Evolutionary conservation across 2,113 vertebrate species (phyloP), one percentile per base, ranked within the genome.

Genomic region (Halichoerus grypus): DNA sequence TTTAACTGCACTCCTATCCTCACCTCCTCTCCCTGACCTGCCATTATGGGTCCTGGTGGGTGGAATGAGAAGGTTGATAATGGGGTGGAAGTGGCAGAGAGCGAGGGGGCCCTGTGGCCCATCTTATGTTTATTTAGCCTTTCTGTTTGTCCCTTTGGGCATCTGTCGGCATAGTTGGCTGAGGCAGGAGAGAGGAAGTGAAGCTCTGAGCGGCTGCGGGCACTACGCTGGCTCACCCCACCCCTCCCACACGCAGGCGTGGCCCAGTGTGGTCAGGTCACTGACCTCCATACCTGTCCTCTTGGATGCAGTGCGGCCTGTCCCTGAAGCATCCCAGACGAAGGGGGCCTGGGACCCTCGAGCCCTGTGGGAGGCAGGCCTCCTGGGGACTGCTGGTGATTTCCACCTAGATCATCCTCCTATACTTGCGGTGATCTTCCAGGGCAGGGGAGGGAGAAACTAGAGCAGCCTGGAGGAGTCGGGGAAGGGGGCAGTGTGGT

Each of bases 221-320:
- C 3, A 39, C 61, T 12, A 4, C 10, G 12, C 6, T 0, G 18
- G 24, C n/a, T 2, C 46, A 3, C 3, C 57, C 13, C 1, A 7
- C 65, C 24, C 65, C n/a, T 61, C 36, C 31, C 31, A 7, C 1
- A 4, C 0, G 49, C 61, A 24, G 61, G 59, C 49, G 57, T 24
- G 85, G 63, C 31, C 42, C 31, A 28, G 46, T 0, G 3, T 4
- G 19, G 36, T 21, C 42, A 13, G 39, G 24, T 8, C 16, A 12
- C 31, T 9, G 51, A 33, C 94, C 49, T 6, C 42, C 31, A 31
- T 12, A 13, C 51, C 76, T 21, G 26, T 67, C 28, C 69, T 42
- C 42, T 31, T 16, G 42, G 72, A 14, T 49, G 42, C 2, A 15
- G 26, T 7, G 8, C 15, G 0, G 42, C 74, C 46, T 46, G 9